These are phyloP conservation scores for Gadus macrocephalus DNA, from an alignment of 2,113 vertebrate species.

Conservation along the genomic window DNA sequence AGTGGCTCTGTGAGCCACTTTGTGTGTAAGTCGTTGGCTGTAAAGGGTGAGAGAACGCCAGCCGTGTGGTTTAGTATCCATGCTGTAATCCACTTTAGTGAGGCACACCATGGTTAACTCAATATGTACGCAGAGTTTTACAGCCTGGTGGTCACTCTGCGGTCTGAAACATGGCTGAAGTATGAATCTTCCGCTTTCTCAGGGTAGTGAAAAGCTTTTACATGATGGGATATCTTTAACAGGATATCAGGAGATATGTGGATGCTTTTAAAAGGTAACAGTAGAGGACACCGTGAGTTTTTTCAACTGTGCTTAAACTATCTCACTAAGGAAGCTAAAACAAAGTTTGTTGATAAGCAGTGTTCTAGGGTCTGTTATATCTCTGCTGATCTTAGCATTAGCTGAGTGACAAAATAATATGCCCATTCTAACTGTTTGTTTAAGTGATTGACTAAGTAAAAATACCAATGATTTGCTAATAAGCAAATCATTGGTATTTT, in stretches of 20 bases:
- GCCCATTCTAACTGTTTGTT: too few species aligned
- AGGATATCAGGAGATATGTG: neutral
- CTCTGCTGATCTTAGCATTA: too few species aligned
- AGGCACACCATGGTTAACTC: conserved; percentile 32
- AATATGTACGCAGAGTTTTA: conserved; percentile 25
- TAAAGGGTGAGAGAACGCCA: conserved; percentile 20
- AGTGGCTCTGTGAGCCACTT: conserved; percentile 30
- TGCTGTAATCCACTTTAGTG: conserved; percentile 36
- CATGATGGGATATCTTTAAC: conserved; percentile 7
- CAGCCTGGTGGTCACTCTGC: conserved; percentile 14
- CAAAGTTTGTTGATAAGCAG: too few species aligned
- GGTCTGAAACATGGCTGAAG: conserved; percentile 11
- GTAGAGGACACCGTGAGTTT: neutral
- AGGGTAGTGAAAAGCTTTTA: conserved; percentile 25
- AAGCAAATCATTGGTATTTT: too few species aligned
- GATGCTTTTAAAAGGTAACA: neutral
- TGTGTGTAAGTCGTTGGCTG: conserved; percentile 15
- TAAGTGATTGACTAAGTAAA: too few species aligned
- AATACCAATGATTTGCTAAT: too few species aligned
- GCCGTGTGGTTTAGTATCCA: conserved; percentile 33
- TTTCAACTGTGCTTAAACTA: too few species aligned
- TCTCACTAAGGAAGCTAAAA: too few species aligned
- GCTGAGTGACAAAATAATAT: too few species aligned
- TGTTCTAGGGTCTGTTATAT: too few species aligned
- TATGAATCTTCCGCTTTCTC: neutral